A percentile compares a stretch with the other conserved stretches of the same genome.
phyloP scores from a whole-genome alignment of 2,113 vertebrate genomes.

The Melanerpes formicivorus region DNA sequence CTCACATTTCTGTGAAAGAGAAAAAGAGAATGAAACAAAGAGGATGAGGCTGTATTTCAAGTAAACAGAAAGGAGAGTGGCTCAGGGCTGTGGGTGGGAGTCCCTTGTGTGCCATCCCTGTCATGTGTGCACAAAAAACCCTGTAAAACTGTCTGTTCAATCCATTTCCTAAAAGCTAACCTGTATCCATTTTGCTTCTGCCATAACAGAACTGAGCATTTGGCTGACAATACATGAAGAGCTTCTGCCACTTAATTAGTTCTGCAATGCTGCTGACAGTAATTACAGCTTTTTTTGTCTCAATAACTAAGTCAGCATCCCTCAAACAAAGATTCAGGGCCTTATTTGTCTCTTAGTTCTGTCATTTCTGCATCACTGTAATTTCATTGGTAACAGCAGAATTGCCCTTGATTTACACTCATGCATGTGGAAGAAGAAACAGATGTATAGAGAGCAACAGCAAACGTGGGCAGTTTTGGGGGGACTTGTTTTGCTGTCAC shows the following conservation, averaged over 20 bases:
- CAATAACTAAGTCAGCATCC: conserved; percentile 30
- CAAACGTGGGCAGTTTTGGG: neutral
- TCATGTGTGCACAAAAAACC: neutral
- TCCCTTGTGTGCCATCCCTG: neutral
- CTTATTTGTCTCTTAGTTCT: neutral
- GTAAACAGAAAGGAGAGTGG: neutral
- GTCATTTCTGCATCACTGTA: neutral
- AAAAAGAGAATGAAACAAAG: neutral
- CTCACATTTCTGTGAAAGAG: neutral
- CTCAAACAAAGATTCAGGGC: neutral
- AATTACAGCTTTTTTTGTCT: conserved; percentile 45
- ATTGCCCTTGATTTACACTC: neutral
- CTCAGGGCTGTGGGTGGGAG: neutral
- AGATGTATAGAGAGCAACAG: neutral
- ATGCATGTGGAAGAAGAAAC: neutral
- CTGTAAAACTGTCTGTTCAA: neutral
- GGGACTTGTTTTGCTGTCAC: neutral
- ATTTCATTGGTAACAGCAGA: conserved; percentile 9
- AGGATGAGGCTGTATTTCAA: neutral
- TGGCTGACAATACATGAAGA: conserved; percentile 16
- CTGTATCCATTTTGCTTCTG: neutral
- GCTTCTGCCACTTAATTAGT: conserved; percentile 23
- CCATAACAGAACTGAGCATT: conserved; percentile 16
- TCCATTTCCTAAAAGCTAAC: neutral
- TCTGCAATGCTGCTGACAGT: conserved; percentile 44